Percentiles rank a stretch among this genome's conserved stretches.
Evolutionary conservation across 2,888 invertebrate species (phyloP).

Genomic region (Acronicta aceris): DNA sequence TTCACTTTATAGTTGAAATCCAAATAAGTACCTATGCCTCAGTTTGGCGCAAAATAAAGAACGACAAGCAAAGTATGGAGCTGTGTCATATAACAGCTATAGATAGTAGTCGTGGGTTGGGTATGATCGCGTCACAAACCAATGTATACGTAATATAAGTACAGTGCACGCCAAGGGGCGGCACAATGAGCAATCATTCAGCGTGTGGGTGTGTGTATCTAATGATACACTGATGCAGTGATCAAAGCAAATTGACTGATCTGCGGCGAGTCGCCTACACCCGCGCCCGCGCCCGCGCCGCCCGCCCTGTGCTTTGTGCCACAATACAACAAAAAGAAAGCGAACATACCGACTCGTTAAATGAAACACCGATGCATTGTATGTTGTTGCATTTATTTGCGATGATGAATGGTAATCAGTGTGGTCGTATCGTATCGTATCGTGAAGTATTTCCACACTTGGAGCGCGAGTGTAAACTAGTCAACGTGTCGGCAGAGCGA

Average conservation of each 20-base stretch:
- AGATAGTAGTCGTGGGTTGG: conserved; percentile 52
- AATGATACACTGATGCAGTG: conserved; percentile 65
- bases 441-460: conserved; percentile 60
- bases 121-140: conserved; percentile 56
- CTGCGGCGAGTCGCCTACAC: conserved; percentile 59
- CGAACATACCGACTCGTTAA: conserved; percentile 47
- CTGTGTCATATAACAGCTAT: conserved; percentile 31
- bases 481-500: conserved; percentile 69
- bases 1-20: conserved; percentile 43
- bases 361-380: conserved; percentile 41
- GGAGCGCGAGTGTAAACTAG: conserved; percentile 73
- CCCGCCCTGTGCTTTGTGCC: conserved; percentile 2
- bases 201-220: conserved; percentile 65
- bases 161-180: conserved; percentile 65
- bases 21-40: conserved; percentile 44
- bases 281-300: conserved; percentile 9
- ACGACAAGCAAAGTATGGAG: conserved; percentile 41
- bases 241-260: conserved; percentile 69
- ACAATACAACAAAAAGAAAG: conserved; percentile 45
- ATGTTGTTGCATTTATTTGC: conserved; percentile 47
- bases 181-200: conserved; percentile 68
- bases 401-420: conserved; percentile 53
- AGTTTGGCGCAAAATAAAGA: conserved; percentile 48
- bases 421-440: conserved; percentile 46
- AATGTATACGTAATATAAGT: conserved; percentile 53